phyloP scores from a whole-genome alignment of 2,888 invertebrate genomes.

The Orthonychiurus folsomi region DNA sequence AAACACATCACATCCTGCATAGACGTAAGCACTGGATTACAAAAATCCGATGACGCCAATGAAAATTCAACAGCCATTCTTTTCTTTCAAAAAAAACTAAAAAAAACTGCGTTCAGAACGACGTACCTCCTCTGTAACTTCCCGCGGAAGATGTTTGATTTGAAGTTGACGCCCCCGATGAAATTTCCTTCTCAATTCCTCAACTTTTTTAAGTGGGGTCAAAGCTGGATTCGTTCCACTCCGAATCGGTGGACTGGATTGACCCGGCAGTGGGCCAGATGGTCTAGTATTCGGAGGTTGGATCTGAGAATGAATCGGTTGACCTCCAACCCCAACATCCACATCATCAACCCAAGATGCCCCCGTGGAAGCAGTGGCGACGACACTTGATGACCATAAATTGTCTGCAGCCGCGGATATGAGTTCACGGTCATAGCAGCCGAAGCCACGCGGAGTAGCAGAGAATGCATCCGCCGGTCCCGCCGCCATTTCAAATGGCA shows the following conservation, averaged over 20 bases:
- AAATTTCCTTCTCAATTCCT: constrained; percentile 44
- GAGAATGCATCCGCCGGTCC: constrained; percentile 43
- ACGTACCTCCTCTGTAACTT: constrained; percentile 45
- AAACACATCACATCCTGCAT: no score
- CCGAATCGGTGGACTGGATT: background rate
- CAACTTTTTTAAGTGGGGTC: constrained; percentile 40
- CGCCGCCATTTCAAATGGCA: constrained; percentile 42
- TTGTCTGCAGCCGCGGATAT: constrained; percentile 40
- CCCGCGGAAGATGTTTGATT: constrained; percentile 46
- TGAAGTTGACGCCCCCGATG: constrained; percentile 45
- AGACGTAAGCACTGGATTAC: no score
- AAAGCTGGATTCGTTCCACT: background rate
- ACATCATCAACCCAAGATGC: constrained; percentile 44
- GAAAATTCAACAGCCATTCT: no score
- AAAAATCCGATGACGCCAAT: no score
- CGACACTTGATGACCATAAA: constrained; percentile 41
- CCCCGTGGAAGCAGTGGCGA: constrained; percentile 43
- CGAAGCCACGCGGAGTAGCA: constrained; percentile 40
- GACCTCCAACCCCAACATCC: constrained; percentile 16
- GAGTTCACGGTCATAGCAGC: constrained; percentile 40
- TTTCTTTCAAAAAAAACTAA: no score
- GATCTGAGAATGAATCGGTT: background rate
- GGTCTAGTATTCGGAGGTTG: background rate
- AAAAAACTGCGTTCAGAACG: no score
- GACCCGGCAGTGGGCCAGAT: background rate